phyloP scores from a whole-genome alignment of 1,140 invertebrate genomes.

The Brachionus paranguensis region DNA sequence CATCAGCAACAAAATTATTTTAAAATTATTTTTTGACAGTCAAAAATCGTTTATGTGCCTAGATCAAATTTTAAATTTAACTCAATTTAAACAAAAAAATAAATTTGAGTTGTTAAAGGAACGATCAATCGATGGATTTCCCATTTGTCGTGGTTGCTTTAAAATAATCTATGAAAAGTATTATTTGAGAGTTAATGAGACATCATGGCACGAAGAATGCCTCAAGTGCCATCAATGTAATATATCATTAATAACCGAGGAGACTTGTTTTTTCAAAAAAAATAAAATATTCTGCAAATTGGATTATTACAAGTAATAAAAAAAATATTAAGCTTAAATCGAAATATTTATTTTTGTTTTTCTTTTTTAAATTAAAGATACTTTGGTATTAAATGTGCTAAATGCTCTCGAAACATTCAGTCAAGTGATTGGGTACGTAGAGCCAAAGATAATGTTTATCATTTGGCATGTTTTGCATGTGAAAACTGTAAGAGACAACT shows the following conservation, averaged over 20 bases:
- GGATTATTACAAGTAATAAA: conserved; percentile 40
- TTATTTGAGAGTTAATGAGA: conserved; percentile 27
- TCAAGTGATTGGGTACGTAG: conserved; percentile 93
- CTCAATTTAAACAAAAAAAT: too few species aligned
- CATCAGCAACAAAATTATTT: too few species aligned
- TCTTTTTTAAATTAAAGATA: conserved; percentile 61
- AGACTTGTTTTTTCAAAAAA: conserved; percentile 29
- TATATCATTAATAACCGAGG: neutral
- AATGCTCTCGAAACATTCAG: conserved; percentile 82
- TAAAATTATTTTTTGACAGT: too few species aligned
- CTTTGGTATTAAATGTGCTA: conserved; percentile 90
- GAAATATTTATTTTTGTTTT: neutral
- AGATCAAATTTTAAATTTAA: too few species aligned
- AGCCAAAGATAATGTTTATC: conserved; percentile 86
- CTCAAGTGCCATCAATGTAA: conserved; percentile 24
- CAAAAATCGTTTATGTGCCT: too few species aligned
- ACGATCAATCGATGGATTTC: conserved; percentile 10
- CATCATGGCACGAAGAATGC: conserved; percentile 39
- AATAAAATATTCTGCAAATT: conserved; percentile 37
- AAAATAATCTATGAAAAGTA: conserved; percentile 17
- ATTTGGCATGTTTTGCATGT: conserved; percentile 95
- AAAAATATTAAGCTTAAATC: neutral
- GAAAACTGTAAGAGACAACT: conserved; percentile 92
- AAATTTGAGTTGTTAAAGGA: neutral
- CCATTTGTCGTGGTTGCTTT: conserved; percentile 13